Base-by-base conservation (phyloP, 2,113 vertebrate species). In the Donacobius atricapilla region DNA sequence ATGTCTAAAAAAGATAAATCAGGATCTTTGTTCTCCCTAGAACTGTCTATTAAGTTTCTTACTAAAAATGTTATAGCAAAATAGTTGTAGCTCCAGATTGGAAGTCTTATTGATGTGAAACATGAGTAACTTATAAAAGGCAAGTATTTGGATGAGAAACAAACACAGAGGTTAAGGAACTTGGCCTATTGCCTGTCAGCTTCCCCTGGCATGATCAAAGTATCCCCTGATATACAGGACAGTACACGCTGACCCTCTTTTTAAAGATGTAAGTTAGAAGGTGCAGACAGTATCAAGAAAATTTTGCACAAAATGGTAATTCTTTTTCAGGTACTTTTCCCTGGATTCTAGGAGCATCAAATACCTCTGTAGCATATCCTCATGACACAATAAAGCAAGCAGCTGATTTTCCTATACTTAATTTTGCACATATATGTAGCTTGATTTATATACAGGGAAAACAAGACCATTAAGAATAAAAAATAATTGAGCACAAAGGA, bases 401-500 rank as follows among this genome's bases (percentile, higher is more conserved):
- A 90, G 27, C 30, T 76, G 45, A 85, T 91, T 68, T 58, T 84
- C 25, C 42, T 63, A 11, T 31, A 60, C 23, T 80, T 91, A 45
- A 54, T 72, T 87, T 88, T 75, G 70, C 60, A 61, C 22, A 24
- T 83, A 69, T 24, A 10, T 16, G 7, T 70, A 77, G 11, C 33
- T 70, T 96, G 79, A 94, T 95, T 96, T 95, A 94, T 92, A 71
- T n/a, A 68, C 19, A 81, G 37, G 40, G 24, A 45, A 50, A 92
- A 65, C 8, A 89, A 45, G 58, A 44, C 56, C 71, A 90, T 94
- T 94, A 96, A 90, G 78, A 58, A 89, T n/a, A 63, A 97, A 97
- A 93, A 96, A 69, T 83, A 95, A 94, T 37, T 92, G 90, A 94
- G 87, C 76, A 90, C 57, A 88, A 97, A 94, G 63, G 39, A 87